Evolutionary conservation across 2,888 invertebrate species (phyloP), one percentile per base, ranked within the genome.

Genomic region (Lamellibrachia satsuma): DNA sequence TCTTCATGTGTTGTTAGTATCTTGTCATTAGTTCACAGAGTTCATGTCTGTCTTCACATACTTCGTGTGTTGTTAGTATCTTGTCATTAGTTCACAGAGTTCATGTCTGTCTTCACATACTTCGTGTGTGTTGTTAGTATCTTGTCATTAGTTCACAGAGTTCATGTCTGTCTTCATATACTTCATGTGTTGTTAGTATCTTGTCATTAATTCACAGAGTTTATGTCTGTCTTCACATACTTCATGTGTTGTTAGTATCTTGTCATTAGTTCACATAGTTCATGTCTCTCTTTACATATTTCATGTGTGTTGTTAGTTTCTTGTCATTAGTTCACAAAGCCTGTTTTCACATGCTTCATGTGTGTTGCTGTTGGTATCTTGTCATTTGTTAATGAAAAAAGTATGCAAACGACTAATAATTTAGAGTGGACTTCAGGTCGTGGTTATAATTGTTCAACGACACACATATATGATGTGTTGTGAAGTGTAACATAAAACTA

Each of bases 1-100:
- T 93, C 91, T 91, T 94, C 22, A 94, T 95, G 15, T 94, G 94
- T 55, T 92, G 95, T 95, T 93, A 94, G 94, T 93, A 75, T 75
- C 75, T 6, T 22, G 39, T 39, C 39, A 39, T 39, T 39, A 93
- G 27, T 92, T 95, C 3, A 94, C 94, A 7, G 94, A 94, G 27
- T 95, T 94, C 93, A 92, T 55, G 60, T 95, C 95, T 0, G 93
- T 94, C 92, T 95, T 95, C 93, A 95, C 95, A 55, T 92, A 93
- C 91, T 91, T 94, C 22, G 94, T 95, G 15, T n/a, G 55, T 55
- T 55, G 55, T 55, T 55, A 55, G 3, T 55, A 55, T 55, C 2
- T 9, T 9, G 39, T 39, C 39, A 39, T 39, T 39, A 39, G 39
- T 39, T 39, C 39, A 39, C 39, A 39, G 94, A 94, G n/a, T 95